These are phyloP conservation scores for Agonopterix arenella DNA, from an alignment of 2,888 invertebrate genomes.

Conservation along the genomic window DNA sequence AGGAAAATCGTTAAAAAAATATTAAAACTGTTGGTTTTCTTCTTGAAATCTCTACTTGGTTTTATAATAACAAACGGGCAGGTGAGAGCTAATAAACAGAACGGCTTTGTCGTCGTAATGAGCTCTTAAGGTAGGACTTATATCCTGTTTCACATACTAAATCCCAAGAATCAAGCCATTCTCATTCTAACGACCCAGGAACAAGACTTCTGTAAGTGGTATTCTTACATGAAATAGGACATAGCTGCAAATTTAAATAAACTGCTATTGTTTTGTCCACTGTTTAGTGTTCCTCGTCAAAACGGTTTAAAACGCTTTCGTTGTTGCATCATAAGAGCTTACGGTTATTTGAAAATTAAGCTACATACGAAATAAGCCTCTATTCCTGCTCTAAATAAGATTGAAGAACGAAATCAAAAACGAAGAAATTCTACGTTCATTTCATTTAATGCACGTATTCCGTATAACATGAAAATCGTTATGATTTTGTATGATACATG, in stretches of 20 bases:
- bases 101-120: constrained; percentile 47
- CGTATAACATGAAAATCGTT: too few relatives aligned
- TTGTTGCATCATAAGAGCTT: background rate
- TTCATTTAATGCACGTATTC: too few relatives aligned
- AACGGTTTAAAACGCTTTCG: background rate
- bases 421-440: too few relatives aligned
- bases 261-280: constrained; percentile 37
- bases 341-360: too few relatives aligned
- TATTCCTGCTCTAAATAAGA: too few relatives aligned
- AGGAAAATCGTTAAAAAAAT: constrained; percentile 19
- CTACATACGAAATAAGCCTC: too few relatives aligned
- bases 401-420: too few relatives aligned
- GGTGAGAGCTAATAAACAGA: constrained; percentile 51
- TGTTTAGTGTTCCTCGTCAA: constrained; percentile 26
- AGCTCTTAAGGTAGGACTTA: constrained; percentile 38
- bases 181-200: background rate
- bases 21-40: constrained; percentile 21
- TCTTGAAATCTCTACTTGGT: constrained; percentile 30
- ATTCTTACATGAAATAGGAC: too few relatives aligned
- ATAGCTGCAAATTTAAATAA: constrained; percentile 25
- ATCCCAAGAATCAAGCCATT: background rate
- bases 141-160: constrained; percentile 6
- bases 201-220: background rate
- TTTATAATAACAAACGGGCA: constrained; percentile 31
- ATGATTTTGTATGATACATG: too few relatives aligned